Evolutionary conservation across 2,888 invertebrate species (phyloP), one percentile per base, ranked within the genome.

Genomic region (Bombylius discolor): DNA sequence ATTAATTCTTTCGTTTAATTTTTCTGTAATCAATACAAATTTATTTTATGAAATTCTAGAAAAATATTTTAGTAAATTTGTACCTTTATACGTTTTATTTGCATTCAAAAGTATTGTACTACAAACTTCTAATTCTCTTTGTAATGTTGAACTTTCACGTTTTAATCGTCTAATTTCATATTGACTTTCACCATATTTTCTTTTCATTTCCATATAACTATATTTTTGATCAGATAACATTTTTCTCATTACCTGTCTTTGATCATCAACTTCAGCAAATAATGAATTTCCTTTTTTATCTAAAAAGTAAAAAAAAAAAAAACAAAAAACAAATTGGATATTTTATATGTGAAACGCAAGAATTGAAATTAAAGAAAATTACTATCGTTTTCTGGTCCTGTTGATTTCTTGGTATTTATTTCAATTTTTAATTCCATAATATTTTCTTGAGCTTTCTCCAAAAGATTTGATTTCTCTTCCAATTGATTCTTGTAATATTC

Each of bases 251-350:
- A 77, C 80, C 63, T 82, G 81, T 33, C 82, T 76, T 62, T 82
- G 82, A 64, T 81, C 82, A 62, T 82, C 82, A 1, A 82, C 82
- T 67, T 82, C 82, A 56, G 82, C 82, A 70, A 82, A 82, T 62
- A 82, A 70, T 0, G 82, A 82, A 63, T 82, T 82, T 1, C 82
- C 82, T 67, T 82, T 82, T 14, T 77, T 76, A 67, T 80, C 81
- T 81, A 66, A 34, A 59, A 45, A 45, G 1, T n/a, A 47, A 9
- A 9, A 39, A 9, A 9, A 39, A 39, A 31, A 12, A n/a, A 11
- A 44, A 23, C 39, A 53, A 44, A 56, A 54, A 47, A n/a, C 14
- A 34, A 47, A 44, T 7, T 7, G 4, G 8, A 36, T 36, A 36
- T 3, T 36, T 36, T 23, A 23, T 3, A 23, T 2, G 23, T 23